phyloP scores from a whole-genome alignment of 2,888 invertebrate genomes.

The Sesia bembeciformis region DNA sequence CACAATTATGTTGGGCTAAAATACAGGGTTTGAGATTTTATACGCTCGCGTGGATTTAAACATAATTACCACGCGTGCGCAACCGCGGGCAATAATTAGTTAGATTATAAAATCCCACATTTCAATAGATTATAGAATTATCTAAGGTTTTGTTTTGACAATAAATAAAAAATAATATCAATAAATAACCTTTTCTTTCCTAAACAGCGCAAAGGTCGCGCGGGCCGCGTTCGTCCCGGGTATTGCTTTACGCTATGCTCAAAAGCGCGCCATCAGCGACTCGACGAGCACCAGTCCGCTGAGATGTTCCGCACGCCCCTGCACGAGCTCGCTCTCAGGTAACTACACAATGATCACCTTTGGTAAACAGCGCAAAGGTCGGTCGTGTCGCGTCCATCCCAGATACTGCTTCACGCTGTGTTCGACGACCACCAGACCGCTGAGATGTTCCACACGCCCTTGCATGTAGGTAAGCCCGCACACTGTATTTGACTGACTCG shows the following conservation, averaged over 20 bases:
- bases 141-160: too few relatives aligned
- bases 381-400: constrained; percentile 95
- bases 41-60: too few relatives aligned
- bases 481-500: too few relatives aligned
- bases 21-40: too few relatives aligned
- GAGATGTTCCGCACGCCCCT: constrained; percentile 98
- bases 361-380: constrained; percentile 79
- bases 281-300: constrained; percentile 94
- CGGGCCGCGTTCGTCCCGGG: constrained; percentile 95
- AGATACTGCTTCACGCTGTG: constrained; percentile 97
- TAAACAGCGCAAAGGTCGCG: constrained; percentile 86
- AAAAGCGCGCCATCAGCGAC: constrained; percentile 78
- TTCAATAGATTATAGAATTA: too few relatives aligned
- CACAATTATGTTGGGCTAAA: too few relatives aligned
- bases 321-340: constrained; percentile 93
- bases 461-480: constrained; percentile 39
- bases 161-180: too few relatives aligned
- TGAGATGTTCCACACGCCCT: constrained; percentile 97
- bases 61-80: too few relatives aligned
- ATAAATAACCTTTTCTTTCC: too few relatives aligned
- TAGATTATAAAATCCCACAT: too few relatives aligned
- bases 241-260: constrained; percentile 96
- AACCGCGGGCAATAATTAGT: too few relatives aligned
- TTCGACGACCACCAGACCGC: constrained; percentile 94
- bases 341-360: not conserved